Percentiles rank a stretch among this genome's conserved stretches.
Conservation (phyloP, 2,888 invertebrate species). For the Capitulum mitella region DNA sequence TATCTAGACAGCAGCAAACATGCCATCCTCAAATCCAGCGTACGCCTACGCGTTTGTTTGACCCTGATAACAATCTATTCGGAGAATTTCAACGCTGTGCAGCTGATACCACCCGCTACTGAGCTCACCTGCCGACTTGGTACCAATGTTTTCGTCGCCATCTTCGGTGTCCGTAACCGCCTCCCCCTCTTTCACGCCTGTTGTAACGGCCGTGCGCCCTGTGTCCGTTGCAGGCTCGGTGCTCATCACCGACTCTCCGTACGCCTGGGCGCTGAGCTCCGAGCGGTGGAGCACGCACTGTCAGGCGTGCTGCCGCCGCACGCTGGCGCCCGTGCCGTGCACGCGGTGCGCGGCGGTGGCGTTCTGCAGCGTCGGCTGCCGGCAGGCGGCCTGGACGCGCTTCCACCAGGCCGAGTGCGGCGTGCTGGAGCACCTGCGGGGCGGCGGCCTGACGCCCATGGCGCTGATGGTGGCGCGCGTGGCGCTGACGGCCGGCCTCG, state of each 20-base stretch:
- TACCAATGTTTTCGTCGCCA: too few species aligned
- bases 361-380: slow-evolving; percentile 38
- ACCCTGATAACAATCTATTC: too few species aligned
- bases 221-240: slow-evolving; percentile 36
- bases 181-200: too few species aligned
- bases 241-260: slow-evolving; percentile 39
- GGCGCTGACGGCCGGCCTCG: slow-evolving; percentile 3
- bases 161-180: too few species aligned
- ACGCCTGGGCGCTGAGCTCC: slow-evolving; percentile 37
- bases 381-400: slow-evolving; percentile 35
- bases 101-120: too few species aligned
- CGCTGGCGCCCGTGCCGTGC: slow-evolving; percentile 37
- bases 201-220: too few species aligned
- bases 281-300: slow-evolving; percentile 38
- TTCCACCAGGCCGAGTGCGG: slow-evolving; percentile 38
- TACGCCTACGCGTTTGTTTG: too few species aligned
- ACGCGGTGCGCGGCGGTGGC: slow-evolving; percentile 37
- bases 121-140: too few species aligned
- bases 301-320: slow-evolving; percentile 37
- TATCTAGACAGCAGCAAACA: too few species aligned
- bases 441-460: slow-evolving; percentile 31
- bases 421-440: slow-evolving; percentile 34
- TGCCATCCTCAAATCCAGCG: too few species aligned
- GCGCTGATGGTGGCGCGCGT: slow-evolving; percentile 33
- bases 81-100: too few species aligned